phyloP scores from a whole-genome alignment of 2,888 invertebrate species.

The Sceliomorpha sp. region DNA sequence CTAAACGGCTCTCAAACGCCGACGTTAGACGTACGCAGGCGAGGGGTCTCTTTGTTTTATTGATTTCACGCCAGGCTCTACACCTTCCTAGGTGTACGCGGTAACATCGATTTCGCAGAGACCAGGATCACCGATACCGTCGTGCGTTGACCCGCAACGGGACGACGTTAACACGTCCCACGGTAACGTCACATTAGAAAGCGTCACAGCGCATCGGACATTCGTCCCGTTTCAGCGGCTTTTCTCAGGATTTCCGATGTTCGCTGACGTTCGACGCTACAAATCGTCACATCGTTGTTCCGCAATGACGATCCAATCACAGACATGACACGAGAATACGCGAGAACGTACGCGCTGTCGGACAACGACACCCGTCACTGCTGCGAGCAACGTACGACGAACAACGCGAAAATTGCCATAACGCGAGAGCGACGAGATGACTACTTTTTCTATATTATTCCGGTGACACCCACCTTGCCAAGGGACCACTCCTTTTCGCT shows the following conservation, averaged over 20 bases:
- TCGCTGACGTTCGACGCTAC: too few relatives aligned
- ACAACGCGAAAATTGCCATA: too few relatives aligned
- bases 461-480: conserved; percentile 89
- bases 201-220: neutral
- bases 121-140: conserved; percentile 11
- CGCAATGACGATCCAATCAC: too few relatives aligned
- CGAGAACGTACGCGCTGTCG: too few relatives aligned
- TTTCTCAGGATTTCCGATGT: too few relatives aligned
- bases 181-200: neutral
- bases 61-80: conserved; percentile 38
- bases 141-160: conserved; percentile 52
- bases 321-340: too few relatives aligned
- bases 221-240: neutral
- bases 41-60: conserved; percentile 49
- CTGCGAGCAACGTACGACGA: too few relatives aligned
- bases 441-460: conserved; percentile 1
- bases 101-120: conserved; percentile 8
- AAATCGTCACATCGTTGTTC: too few relatives aligned
- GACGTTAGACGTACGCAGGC: conserved; percentile 19
- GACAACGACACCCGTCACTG: too few relatives aligned
- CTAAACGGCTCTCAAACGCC: conserved; percentile 43
- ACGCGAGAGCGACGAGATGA: too few relatives aligned
- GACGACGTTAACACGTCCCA: conserved; percentile 28
- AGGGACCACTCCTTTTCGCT: conserved; percentile 95
- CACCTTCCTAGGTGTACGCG: conserved; percentile 17